phyloP scores from a whole-genome alignment of 2,113 vertebrate genomes.

The Candoia aspera region DNA sequence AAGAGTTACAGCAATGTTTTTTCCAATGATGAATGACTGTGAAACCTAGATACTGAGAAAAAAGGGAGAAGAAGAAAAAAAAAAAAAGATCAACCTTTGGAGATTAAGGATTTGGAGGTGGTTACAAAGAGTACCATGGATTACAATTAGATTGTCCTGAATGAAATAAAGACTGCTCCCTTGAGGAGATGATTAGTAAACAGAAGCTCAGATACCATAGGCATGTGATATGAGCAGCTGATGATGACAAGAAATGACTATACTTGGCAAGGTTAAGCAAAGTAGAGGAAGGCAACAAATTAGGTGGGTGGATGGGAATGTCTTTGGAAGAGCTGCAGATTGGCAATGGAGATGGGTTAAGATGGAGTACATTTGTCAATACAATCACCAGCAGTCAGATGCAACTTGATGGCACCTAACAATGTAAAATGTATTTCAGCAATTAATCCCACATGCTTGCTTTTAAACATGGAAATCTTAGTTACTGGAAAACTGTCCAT shows the following conservation, averaged over 20 bases:
- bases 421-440: background rate
- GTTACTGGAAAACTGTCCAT: background rate
- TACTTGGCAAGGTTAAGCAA: background rate
- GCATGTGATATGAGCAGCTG: background rate
- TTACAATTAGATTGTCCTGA: background rate
- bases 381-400: background rate
- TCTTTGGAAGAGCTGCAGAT: background rate
- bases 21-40: background rate
- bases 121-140: background rate
- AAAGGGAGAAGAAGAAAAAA: background rate
- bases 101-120: background rate
- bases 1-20: background rate
- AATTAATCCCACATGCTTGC: background rate
- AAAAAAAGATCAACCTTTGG: background rate
- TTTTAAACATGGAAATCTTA: background rate
- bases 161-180: background rate
- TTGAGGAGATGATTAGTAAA: background rate
- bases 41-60: background rate
- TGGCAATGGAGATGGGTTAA: background rate
- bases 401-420: background rate
- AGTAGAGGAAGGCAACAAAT: background rate
- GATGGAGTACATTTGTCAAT: background rate
- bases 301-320: background rate
- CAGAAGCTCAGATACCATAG: background rate
- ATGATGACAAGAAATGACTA: background rate